Percentiles rank a stretch among this genome's conserved stretches.
Conservation (phyloP, 2,113 vertebrate genomes). For the Aix galericulata region DNA sequence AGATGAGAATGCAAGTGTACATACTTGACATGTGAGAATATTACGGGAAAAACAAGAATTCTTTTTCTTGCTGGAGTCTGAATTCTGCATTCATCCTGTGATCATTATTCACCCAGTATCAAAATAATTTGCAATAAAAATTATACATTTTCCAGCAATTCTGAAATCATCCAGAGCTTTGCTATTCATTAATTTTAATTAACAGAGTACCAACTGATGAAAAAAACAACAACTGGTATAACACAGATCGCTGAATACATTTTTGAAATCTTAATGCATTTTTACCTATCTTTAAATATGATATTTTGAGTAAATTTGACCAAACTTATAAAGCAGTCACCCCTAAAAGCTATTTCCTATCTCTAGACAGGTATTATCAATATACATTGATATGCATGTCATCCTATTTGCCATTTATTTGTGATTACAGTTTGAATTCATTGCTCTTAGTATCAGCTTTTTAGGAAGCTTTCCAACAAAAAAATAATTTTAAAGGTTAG, state of each 20-base stretch:
- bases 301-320: neutral
- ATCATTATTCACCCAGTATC: neutral
- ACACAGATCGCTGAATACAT: neutral
- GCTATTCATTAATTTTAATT: neutral
- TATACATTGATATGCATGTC: neutral
- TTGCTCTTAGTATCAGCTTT: neutral
- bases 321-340: neutral
- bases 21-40: neutral
- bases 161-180: neutral
- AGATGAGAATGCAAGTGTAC: neutral
- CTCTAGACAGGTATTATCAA: neutral
- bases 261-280: neutral
- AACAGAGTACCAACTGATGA: neutral
- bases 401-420: neutral
- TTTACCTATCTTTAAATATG: neutral
- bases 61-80: neutral
- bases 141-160: neutral
- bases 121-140: neutral
- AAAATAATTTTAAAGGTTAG: neutral
- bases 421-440: neutral
- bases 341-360: neutral
- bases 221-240: neutral
- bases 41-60: neutral
- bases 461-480: neutral
- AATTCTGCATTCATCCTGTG: neutral